Percentiles rank a stretch among this genome's conserved stretches.
Evolutionary conservation across 35 echinoderm and acorn worm genomes (phyloP).

Genomic region (Holothuria glaberrima): DNA sequence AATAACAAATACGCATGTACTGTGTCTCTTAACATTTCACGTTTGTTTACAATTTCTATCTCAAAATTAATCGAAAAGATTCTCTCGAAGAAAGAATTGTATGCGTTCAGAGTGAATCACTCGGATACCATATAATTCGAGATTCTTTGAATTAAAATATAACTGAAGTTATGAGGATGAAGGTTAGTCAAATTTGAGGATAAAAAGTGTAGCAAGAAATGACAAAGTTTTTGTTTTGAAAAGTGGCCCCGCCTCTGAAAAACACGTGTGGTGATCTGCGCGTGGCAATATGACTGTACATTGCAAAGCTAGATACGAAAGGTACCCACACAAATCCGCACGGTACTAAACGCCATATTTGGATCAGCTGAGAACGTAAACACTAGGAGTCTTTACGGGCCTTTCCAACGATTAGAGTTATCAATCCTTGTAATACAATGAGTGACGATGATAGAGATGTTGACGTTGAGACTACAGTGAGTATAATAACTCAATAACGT

Average conservation of each 20-base stretch:
- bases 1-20: no score
- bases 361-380: constrained; percentile 18
- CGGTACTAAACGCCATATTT: constrained; percentile 27
- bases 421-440: neutral
- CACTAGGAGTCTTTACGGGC: neutral
- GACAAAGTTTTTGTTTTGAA: constrained; percentile 9
- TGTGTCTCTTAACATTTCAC: no score
- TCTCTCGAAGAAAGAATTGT: no score
- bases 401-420: neutral
- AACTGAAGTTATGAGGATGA: no score
- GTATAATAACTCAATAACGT: neutral
- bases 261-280: constrained; percentile 49
- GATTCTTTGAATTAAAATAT: no score
- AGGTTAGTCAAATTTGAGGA: neutral
- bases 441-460: constrained; percentile 41
- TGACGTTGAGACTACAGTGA: constrained; percentile 39
- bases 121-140: no score
- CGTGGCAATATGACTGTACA: constrained; percentile 6
- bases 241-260: constrained; percentile 28
- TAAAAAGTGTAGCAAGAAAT: neutral
- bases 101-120: no score
- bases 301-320: no score
- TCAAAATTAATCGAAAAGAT: no score
- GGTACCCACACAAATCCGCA: neutral
- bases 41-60: no score